Evolutionary conservation across 1,140 invertebrate genomes (phyloP), one percentile per base, ranked within the genome.

Genomic region (Lerema accius): DNA sequence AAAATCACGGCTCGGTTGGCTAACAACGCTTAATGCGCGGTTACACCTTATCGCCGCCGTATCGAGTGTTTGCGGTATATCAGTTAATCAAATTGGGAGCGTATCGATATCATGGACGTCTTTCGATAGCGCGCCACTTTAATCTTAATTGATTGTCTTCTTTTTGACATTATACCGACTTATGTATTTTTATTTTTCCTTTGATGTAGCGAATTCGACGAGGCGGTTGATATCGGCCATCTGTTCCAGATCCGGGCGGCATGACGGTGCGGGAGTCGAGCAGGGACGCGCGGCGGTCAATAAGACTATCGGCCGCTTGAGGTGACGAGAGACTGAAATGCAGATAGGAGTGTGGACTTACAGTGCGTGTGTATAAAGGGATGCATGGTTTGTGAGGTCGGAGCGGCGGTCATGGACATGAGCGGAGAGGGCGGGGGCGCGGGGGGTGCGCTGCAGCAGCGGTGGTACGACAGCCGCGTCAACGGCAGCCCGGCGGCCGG

Each of bases 391-490:
- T 89, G 86, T 89, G 86, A 89, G 83, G 74, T 76, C 73, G 77
- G 78, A 70, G 64, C 71, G 55, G 81, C 81, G 77, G 84, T 77
- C 80, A 91, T 91, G 89, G 87, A 90, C 86, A 91, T 89, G 89
- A 89, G 85, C 69, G 86, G 80, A 42, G 86, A 83, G 77, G 82
- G 82, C 43, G 84, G 77, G 46, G 84, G 78, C 9, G 81, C 80
- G 73, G 82, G 80, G 40, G 74, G 81, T 58, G 80, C 84, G 71
- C 73, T 87, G 69, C 88, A 91, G 78, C 90, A 89, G 83, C 84
- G 90, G 53, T 92, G 89, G 89, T 91, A 91, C 80, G 89, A 90
- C 72, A 81, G 86, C 82, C 89, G 85, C 69, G 86, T 89, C 46
- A 86, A 89, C 83, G 90, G 86, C 79, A 90, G 91, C 82, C 88